Conservation (phyloP, 1,140 invertebrate genomes). For the Drosophila ambigua region DNA sequence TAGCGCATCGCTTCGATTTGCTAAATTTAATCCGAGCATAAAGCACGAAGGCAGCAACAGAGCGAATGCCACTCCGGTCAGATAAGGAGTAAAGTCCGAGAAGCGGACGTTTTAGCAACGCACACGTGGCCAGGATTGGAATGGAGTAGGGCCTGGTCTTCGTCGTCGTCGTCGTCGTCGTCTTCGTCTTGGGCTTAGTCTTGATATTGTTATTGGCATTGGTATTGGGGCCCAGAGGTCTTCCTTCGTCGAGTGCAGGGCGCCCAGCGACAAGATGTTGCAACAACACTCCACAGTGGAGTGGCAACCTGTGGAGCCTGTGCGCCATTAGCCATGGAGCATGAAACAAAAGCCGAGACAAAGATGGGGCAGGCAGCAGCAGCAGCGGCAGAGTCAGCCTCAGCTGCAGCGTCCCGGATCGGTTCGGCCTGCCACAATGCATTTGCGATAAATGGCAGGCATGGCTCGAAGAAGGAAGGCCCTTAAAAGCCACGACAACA, state of each 20-base stretch:
- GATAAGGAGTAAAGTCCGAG: constrained; percentile 37
- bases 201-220: neutral
- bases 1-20: constrained; percentile 79
- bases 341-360: constrained; percentile 70
- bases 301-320: constrained; percentile 75
- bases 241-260: constrained; percentile 42
- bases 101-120: constrained; percentile 79
- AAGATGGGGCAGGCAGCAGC: constrained; percentile 22
- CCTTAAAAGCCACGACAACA: constrained; percentile 63
- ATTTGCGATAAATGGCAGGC: constrained; percentile 72
- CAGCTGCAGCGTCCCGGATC: constrained; percentile 8
- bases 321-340: constrained; percentile 73
- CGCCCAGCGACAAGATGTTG: constrained; percentile 72
- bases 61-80: constrained; percentile 45
- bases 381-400: constrained; percentile 6
- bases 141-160: no score
- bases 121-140: constrained; percentile 59
- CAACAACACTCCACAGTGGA: constrained; percentile 67
- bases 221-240: constrained; percentile 24
- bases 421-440: constrained; percentile 65
- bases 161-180: no score
- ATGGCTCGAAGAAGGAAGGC: constrained; percentile 40
- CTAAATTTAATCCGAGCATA: constrained; percentile 79
- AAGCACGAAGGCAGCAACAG: constrained; percentile 51
- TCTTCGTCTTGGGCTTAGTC: neutral